Evolutionary conservation across 2,113 vertebrate species (phyloP).

Genomic region (Eulacestoma nigropectus): DNA sequence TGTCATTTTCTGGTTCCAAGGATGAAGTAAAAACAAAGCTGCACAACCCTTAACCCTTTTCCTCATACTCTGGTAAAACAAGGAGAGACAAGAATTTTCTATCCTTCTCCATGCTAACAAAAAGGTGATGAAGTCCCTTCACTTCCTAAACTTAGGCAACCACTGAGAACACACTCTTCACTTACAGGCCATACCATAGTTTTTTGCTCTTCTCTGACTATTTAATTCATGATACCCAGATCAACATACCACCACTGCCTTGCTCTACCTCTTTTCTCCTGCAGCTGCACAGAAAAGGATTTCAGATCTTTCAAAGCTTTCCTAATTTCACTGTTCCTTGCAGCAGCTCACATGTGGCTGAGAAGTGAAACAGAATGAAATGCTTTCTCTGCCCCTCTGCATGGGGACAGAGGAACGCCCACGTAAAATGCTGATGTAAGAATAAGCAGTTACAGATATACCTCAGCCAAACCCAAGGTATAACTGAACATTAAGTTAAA

Average conservation of each 20-base stretch:
- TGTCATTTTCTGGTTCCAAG: not conserved
- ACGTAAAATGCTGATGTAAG: not conserved
- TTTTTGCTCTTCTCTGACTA: not conserved
- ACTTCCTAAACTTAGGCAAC: not conserved
- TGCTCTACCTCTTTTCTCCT: not conserved
- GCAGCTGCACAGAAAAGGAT: not conserved
- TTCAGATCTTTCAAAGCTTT: not conserved
- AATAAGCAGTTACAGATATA: not conserved
- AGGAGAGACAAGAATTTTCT: not conserved
- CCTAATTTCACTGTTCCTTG: not conserved
- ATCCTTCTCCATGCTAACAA: not conserved
- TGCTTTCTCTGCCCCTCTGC: not conserved
- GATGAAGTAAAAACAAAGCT: not conserved
- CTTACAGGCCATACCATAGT: not conserved
- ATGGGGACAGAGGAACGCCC: not conserved
- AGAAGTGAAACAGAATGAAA: slow-evolving; percentile 9
- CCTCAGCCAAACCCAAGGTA: not conserved
- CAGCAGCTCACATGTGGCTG: not conserved
- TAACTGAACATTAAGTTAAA: not conserved
- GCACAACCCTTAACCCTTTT: not conserved
- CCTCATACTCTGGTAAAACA: not conserved
- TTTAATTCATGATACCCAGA: not conserved
- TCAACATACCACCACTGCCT: not conserved
- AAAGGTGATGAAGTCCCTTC: not conserved
- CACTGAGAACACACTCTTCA: not conserved